phyloP scores from a whole-genome alignment of 2,888 invertebrate genomes.

The Perizoma affinitatum region DNA sequence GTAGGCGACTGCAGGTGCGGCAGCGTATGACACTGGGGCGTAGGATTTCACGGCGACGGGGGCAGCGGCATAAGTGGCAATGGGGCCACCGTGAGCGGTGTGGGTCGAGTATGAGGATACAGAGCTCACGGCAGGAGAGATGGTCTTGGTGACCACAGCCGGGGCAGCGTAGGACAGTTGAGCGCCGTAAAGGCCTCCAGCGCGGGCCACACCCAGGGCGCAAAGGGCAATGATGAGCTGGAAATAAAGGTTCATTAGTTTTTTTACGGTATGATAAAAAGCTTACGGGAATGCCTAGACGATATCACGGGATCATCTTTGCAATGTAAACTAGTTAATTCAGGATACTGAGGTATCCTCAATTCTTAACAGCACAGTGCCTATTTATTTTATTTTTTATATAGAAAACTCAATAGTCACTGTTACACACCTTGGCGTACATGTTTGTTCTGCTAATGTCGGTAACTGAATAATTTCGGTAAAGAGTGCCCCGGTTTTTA shows the following conservation, averaged over 20 bases:
- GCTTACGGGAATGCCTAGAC: not conserved
- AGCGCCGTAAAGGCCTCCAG: slow-evolving; percentile 79
- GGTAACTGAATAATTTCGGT: slow-evolving; percentile 80
- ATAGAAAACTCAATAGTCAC: slow-evolving; percentile 16
- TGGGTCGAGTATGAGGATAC: slow-evolving; percentile 60
- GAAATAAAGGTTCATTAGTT: slow-evolving; percentile 32
- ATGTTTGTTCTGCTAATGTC: slow-evolving; percentile 78
- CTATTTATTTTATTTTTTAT: too few relatives aligned
- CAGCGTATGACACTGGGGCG: slow-evolving; percentile 71
- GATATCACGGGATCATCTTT: not conserved
- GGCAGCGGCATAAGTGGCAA: slow-evolving; percentile 53
- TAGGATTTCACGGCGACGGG: slow-evolving; percentile 37
- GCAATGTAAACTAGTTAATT: too few relatives aligned
- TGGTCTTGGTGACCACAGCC: slow-evolving; percentile 51
- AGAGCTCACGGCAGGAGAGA: slow-evolving; percentile 57
- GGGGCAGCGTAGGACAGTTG: slow-evolving; percentile 77
- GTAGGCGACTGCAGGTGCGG: slow-evolving; percentile 85
- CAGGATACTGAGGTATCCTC: too few relatives aligned
- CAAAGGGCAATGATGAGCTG: slow-evolving; percentile 85
- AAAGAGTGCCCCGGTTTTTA: slow-evolving; percentile 77
- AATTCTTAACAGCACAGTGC: not conserved
- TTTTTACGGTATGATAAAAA: not conserved
- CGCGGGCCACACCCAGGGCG: slow-evolving; percentile 84
- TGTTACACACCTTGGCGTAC: slow-evolving; percentile 78
- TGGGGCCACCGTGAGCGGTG: slow-evolving; percentile 51